Conservation (phyloP, 2,797 vertebrate species). For the Acomys russatus region DNA sequence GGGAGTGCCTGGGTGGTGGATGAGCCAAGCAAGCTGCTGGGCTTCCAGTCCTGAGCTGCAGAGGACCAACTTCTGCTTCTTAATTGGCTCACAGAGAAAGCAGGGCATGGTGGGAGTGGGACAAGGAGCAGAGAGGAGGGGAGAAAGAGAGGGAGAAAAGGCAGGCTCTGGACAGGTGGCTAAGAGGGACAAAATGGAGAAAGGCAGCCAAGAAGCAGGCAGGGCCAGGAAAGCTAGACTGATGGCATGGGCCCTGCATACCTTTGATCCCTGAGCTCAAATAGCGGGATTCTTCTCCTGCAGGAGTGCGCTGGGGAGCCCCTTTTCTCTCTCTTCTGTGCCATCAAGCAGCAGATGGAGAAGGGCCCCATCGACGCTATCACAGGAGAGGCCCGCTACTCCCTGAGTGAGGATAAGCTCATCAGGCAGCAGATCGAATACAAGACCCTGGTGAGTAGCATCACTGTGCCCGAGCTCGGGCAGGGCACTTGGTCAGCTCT, state of each 20-base stretch:
- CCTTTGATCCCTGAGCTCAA: background rate
- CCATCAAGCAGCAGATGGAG: conserved; percentile 99
- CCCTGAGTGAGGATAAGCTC: conserved; percentile 98
- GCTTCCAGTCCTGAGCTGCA: conserved; percentile 71
- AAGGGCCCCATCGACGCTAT: conserved; percentile 99
- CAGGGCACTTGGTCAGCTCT: background rate
- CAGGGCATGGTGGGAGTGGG: background rate
- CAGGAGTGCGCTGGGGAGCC: conserved; percentile 99
- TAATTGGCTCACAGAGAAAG: background rate
- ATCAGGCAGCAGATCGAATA: conserved; percentile 99
- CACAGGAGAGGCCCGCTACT: conserved; percentile 98
- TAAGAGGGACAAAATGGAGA: too few species aligned
- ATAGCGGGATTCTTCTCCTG: background rate
- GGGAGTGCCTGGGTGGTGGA: conserved; percentile 79
- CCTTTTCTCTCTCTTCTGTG: conserved; percentile 98
- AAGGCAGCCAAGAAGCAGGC: background rate
- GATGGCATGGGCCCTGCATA: rapidly evolving
- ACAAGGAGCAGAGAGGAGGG: too few species aligned
- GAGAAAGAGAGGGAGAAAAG: background rate
- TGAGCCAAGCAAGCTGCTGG: conserved; percentile 58
- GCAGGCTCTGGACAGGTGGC: background rate
- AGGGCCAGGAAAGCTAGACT: background rate
- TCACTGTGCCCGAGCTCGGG: background rate
- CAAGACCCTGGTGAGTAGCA: conserved; percentile 95
- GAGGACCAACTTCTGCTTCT: background rate